Evolutionary conservation across 2,888 invertebrate genomes (phyloP), one percentile per base, ranked within the genome.

Genomic region (Hirtodrosophila trivittata): DNA sequence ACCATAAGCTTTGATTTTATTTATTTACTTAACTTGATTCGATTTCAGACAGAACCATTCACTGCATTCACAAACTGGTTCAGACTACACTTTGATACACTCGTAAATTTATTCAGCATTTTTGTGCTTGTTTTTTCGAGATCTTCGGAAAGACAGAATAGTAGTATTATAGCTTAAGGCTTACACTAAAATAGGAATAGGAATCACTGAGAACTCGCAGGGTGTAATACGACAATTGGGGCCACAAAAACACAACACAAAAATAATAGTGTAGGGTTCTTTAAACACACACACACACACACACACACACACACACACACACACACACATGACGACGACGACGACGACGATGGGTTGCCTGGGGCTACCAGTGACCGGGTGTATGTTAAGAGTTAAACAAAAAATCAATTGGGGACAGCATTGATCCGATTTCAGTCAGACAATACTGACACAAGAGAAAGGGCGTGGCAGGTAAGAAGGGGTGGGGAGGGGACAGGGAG

Each of bases 391-490:
- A 82, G 82, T 78, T 78, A 77, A 80, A 73, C 77, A 73, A 46
- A 84, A 71, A 83, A 78, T 81, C 81, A 85, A 84, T 84, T 83
- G 83, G 77, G 83, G 83, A 78, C 83, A 85, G 64, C 77, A 84
- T 84, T 85, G 83, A 84, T 84, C 83, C 85, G 73, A 68, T 73
- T 75, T 59, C 64, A 25, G 39, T 30, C 33, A 39, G 30, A 10
- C 50, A 63, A 59, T n/a, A 64, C 56, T 18, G 12, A 10, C 32
- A 42, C 10, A 13, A 21, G 42, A 42, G 45, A 3, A 33, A 35
- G 43, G 56, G 65, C 59, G 58, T 54, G 68, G 38, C 54, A 41
- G 65, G 47, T 58, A 49, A 35, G 35, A 46, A 51, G 42, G 57
- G 50, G 38, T 35, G 9, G 26, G 39, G 58, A 32, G 13, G 3